Percentiles rank a stretch among this genome's conserved stretches.
Evolutionary conservation across 2,888 invertebrate species (phyloP).

Genomic region (Griposia aprilina): DNA sequence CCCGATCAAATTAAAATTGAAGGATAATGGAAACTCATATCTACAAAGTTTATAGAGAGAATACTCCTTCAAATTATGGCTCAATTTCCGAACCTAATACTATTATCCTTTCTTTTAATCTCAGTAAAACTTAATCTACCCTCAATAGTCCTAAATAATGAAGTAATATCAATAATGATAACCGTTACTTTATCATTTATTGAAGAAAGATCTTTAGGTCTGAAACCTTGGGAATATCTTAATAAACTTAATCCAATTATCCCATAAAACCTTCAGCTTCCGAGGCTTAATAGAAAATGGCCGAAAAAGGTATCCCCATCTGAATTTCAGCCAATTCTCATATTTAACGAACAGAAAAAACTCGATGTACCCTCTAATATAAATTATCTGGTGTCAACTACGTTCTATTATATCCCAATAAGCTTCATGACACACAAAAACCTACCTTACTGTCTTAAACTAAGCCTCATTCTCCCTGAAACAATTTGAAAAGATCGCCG

Average conservation of each 20-base stretch:
- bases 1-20: too few species aligned
- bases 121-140: conserved; percentile 49
- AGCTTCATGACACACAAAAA: conserved; percentile 49
- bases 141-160: conserved; percentile 35
- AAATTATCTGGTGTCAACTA: conserved; percentile 83
- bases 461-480: conserved; percentile 40
- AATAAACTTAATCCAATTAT: conserved; percentile 81
- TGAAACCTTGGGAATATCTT: conserved; percentile 67
- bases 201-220: conserved; percentile 60
- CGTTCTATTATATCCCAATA: conserved; percentile 70
- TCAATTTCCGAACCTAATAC: conserved; percentile 26
- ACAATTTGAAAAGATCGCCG: conserved; percentile 10
- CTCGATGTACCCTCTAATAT: conserved; percentile 73
- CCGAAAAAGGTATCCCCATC: conserved; percentile 65
- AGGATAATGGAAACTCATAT: too few species aligned
- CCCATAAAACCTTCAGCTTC: conserved; percentile 61
- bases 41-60: too few species aligned
- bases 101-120: conserved; percentile 28
- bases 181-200: conserved; percentile 60
- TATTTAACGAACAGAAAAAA: conserved; percentile 73
- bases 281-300: conserved; percentile 61
- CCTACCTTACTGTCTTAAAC: conserved; percentile 43
- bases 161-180: conserved; percentile 55
- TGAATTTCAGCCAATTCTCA: conserved; percentile 71
- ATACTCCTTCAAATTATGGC: conserved; percentile 20